Conservation (phyloP, 2,888 invertebrate genomes). For the Conchocele bisecta region DNA sequence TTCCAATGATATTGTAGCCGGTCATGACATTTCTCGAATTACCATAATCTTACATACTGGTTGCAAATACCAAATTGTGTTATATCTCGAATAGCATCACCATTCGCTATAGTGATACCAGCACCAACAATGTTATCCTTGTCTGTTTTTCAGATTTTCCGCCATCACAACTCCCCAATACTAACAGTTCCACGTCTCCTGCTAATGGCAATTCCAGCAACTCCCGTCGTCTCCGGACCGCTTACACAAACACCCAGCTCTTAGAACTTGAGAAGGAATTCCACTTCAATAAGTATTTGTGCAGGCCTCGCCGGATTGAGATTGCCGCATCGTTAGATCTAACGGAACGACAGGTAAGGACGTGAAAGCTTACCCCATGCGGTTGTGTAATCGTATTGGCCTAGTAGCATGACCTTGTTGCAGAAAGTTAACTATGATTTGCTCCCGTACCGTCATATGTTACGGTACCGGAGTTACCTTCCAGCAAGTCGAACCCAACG, state of each 20-base stretch:
- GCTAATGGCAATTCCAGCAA: constrained; percentile 55
- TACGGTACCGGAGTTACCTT: too few relatives aligned
- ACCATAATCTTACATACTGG: too few relatives aligned
- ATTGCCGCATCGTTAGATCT: constrained; percentile 89
- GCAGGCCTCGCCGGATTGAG: constrained; percentile 90
- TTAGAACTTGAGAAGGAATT: constrained; percentile 93
- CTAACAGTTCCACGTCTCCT: constrained; percentile 30
- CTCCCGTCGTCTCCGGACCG: constrained; percentile 87
- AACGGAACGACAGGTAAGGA: constrained; percentile 91
- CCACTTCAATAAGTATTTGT: constrained; percentile 89
- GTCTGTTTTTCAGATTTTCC: constrained; percentile 64
- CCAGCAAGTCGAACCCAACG: too few relatives aligned
- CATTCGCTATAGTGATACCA: too few relatives aligned
- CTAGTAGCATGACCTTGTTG: neutral
- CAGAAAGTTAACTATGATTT: neutral
- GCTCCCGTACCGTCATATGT: neutral
- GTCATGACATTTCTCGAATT: too few relatives aligned
- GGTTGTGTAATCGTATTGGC: neutral
- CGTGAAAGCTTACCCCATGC: too few relatives aligned
- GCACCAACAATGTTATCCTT: constrained; percentile 54
- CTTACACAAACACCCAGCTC: constrained; percentile 91
- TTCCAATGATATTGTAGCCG: too few relatives aligned
- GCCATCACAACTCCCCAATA: constrained; percentile 33
- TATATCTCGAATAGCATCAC: too few relatives aligned
- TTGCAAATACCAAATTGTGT: too few relatives aligned